Base-by-base conservation (phyloP, 2,797 vertebrate species). In the Coregonus sp. region DNA sequence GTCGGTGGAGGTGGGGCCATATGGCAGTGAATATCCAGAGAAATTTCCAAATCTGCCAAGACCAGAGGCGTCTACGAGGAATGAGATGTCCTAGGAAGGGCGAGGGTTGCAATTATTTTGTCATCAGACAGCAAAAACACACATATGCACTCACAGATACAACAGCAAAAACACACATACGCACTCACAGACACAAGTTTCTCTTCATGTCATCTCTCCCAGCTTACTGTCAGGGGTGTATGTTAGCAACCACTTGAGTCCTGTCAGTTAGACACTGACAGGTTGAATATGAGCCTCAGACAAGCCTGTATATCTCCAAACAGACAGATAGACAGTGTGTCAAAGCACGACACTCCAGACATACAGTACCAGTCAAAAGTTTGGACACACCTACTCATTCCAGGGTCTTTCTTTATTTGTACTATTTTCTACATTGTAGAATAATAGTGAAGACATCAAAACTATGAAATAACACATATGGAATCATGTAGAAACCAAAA, bases 231-330 rank as follows among this genome's bases (percentile, higher is more conserved):
- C 40, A 71, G 70, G 15, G 16, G 20, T 9, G 20, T 50, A 15
- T 31, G 16, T 54, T 54, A 63, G 59, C 20, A 20, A 20, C 18
- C 59, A 63, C 59, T 54, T 14, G 12, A 72, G 9, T 16, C 11
- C 70, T 72, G 50, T 72, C 70, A 29, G 50, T 54, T 47, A 72
- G 16, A 72, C 51, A 15, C 25, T 56, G 29, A 33, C 51, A 56
- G 20, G 51, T 15, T 18, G 7, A 72, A 33, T 16, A 25, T 11
- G 52, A 18, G 31, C 6, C 29, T 50, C 25, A 54, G 29, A 72
- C 29, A 18, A n/a, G 20, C 20, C 11, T 74, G 73, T 4, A 5
- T 14, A 18, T 20, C n/a, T 63, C 59, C 20, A 33, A 25, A 29
- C 50, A 56, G 20, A 56, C 29, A 56, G 71, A 56, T 4, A 33